Base-by-base conservation (phyloP, 1,140 invertebrate species). In the Caerostris darwini region DNA sequence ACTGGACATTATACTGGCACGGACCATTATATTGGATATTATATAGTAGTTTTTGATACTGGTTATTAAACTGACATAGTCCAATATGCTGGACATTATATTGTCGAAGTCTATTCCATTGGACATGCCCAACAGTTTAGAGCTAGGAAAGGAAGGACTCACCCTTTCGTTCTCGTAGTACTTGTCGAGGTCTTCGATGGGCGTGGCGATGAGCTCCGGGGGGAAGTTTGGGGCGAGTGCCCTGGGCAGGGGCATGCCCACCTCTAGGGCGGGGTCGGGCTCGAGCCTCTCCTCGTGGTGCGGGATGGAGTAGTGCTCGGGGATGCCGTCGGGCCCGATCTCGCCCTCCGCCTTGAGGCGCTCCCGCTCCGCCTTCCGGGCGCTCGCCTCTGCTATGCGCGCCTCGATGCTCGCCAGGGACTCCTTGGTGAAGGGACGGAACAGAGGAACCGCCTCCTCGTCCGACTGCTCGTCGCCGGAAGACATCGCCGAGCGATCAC, bases 391-490 rank as follows among this genome's bases (percentile, higher is more conserved):
- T 96, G 98, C 98, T 96, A 99, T 99, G 96, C 98, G 97, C 96
- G 97, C 97, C 97, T 99, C 98, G 96, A 99, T 99, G 96, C 97
- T 97, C 96, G 98, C 97, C 96, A 99, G 97, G 96, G 98, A 99
- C 97, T 99, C 98, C 97, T 98, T 97, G 96, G 99, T 99, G 97
- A 99, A 99, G 97, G 98, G 98, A 97, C 98, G 98, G 98, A 99
- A 99, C 61, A 95, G 94, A 14, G 94, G 77, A 8, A 91, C 34
- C 82, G 94, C 94, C 94, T 96, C 96, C 94, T 96, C 96, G n/a
- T 89, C 95, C 83, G 92, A 94, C 77, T 95, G 92, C 77, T 94
- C 92, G 58, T 83, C 94, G 58, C 88, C 89, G 50, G 94, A 95
- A 81, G 89, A 93, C 88, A 77, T 69, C 92, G n/a, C 54, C 69